Percentiles rank a stretch among this genome's conserved stretches.
Evolutionary conservation across 2,797 vertebrate species (phyloP).

Genomic region (Sebastes miniatus): DNA sequence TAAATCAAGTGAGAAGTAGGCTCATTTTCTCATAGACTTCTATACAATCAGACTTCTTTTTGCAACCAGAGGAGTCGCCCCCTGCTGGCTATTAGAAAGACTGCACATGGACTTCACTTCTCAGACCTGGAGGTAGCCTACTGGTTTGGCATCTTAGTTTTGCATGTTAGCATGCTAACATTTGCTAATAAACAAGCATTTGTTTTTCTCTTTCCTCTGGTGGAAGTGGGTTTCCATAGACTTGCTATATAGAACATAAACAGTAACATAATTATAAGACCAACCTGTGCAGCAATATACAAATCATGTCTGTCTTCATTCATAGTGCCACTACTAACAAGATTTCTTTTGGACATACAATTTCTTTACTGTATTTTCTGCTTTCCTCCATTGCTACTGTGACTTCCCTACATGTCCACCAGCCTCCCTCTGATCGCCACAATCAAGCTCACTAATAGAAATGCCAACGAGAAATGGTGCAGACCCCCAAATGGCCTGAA

Average conservation of each 20-base stretch:
- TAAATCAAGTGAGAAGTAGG: too few species aligned
- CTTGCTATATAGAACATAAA: not conserved
- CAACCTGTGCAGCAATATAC: not conserved
- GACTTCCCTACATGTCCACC: not conserved
- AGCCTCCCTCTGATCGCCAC: slow-evolving; percentile 16
- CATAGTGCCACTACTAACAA: not conserved
- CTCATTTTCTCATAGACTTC: too few species aligned
- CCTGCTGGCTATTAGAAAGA: too few species aligned
- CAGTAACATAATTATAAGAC: not conserved
- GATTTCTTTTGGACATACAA: not conserved
- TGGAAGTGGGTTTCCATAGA: not conserved
- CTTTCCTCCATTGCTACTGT: not conserved
- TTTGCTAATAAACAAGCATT: not conserved
- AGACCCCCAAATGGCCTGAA: slow-evolving; percentile 2
- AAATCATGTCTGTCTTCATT: not conserved
- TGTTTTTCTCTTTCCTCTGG: not conserved
- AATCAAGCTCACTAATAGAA: slow-evolving; percentile 43
- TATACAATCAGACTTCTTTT: too few species aligned
- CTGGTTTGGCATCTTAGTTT: not conserved
- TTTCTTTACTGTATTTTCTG: not conserved
- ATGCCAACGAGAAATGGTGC: slow-evolving; percentile 20
- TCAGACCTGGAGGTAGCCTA: too few species aligned
- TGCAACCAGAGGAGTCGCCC: too few species aligned
- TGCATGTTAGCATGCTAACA: not conserved
- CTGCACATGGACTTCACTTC: too few species aligned